These are phyloP conservation scores for Gobio occitaniae DNA, from an alignment of 2,797 vertebrate species.

Conservation along the genomic window DNA sequence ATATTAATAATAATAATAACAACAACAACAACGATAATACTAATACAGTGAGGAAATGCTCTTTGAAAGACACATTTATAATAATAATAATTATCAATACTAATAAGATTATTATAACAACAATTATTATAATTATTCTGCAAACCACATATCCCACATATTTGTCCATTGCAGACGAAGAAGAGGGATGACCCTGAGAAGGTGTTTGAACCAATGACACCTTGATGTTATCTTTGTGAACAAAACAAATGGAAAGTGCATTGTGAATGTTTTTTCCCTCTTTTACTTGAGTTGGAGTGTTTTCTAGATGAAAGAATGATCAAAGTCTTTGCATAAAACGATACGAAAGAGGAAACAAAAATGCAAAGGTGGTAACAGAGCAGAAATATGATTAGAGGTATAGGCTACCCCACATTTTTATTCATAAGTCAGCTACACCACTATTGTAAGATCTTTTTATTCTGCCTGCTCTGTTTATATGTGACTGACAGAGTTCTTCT, in stretches of 20 bases:
- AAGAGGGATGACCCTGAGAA: neutral
- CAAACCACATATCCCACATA: neutral
- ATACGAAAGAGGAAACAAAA: neutral
- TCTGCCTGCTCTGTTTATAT: neutral
- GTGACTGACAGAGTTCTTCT: neutral
- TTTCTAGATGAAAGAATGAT: neutral
- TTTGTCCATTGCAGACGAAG: neutral
- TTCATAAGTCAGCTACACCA: neutral
- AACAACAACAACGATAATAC: too few species aligned
- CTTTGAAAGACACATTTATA: too few species aligned
- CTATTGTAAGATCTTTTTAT: neutral
- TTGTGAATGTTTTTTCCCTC: neutral
- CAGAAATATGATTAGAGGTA: neutral
- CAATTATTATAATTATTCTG: neutral
- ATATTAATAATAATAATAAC: too few species aligned
- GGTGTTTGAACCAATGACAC: neutral
- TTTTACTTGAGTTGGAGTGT: slow-evolving; percentile 8
- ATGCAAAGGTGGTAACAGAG: neutral
- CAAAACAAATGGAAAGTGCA: too few species aligned
- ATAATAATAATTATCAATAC: too few species aligned
- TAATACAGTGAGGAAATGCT: too few species aligned
- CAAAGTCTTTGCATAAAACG: neutral
- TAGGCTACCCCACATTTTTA: neutral
- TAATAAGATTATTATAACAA: neutral
- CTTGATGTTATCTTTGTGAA: neutral